phyloP scores from a whole-genome alignment of 2,888 invertebrate species.

The Lutraria lutraria region DNA sequence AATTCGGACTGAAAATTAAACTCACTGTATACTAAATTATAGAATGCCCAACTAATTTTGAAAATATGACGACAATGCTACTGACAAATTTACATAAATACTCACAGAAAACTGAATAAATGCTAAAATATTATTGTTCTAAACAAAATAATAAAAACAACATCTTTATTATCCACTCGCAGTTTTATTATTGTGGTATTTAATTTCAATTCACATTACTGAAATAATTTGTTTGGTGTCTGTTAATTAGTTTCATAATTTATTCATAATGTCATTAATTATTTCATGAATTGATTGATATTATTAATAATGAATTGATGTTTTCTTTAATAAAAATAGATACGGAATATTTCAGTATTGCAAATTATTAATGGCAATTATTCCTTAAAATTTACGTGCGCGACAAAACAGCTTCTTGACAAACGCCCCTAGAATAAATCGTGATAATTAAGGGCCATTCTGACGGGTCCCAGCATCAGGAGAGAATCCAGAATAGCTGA shows the following conservation, averaged over 20 bases:
- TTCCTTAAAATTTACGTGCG: constrained; percentile 5
- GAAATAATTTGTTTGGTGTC: background rate
- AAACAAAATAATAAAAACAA: background rate
- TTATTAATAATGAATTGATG: background rate
- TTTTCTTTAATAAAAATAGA: constrained; percentile 1
- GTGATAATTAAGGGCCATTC: constrained; percentile 15
- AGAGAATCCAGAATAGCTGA: background rate
- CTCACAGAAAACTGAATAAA: too few relatives aligned
- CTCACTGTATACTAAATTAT: too few relatives aligned
- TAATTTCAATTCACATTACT: background rate
- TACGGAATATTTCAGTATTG: background rate
- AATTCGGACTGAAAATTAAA: too few relatives aligned
- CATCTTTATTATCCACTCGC: background rate
- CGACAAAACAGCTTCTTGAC: constrained; percentile 11
- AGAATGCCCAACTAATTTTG: background rate
- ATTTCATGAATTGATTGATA: constrained; percentile 22
- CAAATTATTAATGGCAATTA: constrained; percentile 1
- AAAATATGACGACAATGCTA: too few relatives aligned
- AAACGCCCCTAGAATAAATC: constrained; percentile 15
- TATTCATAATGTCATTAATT: constrained; percentile 4
- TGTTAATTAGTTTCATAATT: constrained; percentile 1
- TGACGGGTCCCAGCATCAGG: background rate
- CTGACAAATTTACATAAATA: too few relatives aligned
- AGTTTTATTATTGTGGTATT: background rate
- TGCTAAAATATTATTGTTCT: background rate